Percentiles rank a stretch among this genome's conserved stretches.
These are phyloP conservation scores for Leucopsar rothschildi DNA, from an alignment of 2,113 vertebrate genomes.

Conservation along the genomic window DNA sequence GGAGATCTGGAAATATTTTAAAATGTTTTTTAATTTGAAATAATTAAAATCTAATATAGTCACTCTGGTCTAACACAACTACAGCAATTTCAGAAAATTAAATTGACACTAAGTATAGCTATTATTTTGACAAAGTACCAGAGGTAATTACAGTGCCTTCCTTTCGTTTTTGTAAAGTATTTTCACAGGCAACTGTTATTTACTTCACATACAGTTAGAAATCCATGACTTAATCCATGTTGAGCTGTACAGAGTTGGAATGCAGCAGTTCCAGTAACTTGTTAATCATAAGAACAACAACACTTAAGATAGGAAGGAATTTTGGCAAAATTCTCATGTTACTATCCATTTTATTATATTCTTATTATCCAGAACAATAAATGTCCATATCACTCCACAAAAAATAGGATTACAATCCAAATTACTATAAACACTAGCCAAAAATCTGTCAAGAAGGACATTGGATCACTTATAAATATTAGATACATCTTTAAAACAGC, in stretches of 20 bases:
- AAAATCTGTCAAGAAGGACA: background rate
- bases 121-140: background rate
- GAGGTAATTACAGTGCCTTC: background rate
- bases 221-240: background rate
- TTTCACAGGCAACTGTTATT: background rate
- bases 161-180: background rate
- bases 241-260: background rate
- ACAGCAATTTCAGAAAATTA: background rate
- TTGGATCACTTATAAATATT: background rate
- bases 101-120: background rate
- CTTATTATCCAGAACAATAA: background rate
- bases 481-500: background rate
- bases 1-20: background rate
- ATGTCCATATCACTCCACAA: accelerated
- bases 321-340: background rate
- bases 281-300: background rate
- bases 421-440: background rate
- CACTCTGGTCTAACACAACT: background rate
- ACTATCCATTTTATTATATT: background rate
- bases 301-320: background rate
- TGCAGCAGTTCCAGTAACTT: background rate
- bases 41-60: background rate
- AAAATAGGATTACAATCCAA: background rate
- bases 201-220: background rate
- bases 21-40: background rate